A percentile compares a stretch with the other conserved stretches of the same genome.
Conservation (phyloP, 2,888 invertebrate genomes). For the Muscina levida region DNA sequence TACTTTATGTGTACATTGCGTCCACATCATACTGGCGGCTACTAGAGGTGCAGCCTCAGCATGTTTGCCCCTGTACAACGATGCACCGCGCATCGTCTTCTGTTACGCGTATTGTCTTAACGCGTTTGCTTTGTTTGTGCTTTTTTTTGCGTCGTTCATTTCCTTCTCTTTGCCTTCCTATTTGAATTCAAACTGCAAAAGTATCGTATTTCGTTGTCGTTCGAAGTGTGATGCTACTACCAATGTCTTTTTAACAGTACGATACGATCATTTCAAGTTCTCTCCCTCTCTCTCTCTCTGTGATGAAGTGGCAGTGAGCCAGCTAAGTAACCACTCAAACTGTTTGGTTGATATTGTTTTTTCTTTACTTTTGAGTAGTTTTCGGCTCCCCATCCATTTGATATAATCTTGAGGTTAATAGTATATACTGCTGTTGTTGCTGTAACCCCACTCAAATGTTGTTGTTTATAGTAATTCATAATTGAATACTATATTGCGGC, state of each 20-base stretch:
- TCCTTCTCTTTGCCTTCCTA: slow-evolving; percentile 10
- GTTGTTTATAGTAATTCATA: slow-evolving; percentile 22
- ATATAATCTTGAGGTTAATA: slow-evolving; percentile 15
- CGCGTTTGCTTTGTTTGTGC: slow-evolving; percentile 19
- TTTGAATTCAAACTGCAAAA: slow-evolving; percentile 45
- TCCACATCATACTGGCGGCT: background rate
- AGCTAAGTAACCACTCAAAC: background rate
- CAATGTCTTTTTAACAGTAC: background rate
- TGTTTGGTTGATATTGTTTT: slow-evolving; percentile 18
- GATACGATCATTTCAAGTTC: background rate
- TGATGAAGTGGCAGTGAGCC: background rate
- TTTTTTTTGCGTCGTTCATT: too few relatives aligned
- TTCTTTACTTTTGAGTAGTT: slow-evolving; percentile 39
- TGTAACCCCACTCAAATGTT: slow-evolving; percentile 50
- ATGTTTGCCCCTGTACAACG: background rate
- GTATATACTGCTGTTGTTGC: slow-evolving; percentile 17
- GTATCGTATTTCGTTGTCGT: slow-evolving; percentile 49
- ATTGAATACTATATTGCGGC: too few relatives aligned
- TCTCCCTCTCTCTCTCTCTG: background rate
- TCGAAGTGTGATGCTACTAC: slow-evolving; percentile 26
- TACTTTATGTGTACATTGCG: background rate
- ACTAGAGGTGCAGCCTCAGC: background rate
- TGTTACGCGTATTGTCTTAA: slow-evolving; percentile 45
- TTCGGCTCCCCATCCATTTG: background rate
- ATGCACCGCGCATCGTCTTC: slow-evolving; percentile 25